These are phyloP conservation scores for Sanderia malayensis DNA, from an alignment of 30 jellyfish, hydroid and myxozoan genomes.

Conservation along the genomic window DNA sequence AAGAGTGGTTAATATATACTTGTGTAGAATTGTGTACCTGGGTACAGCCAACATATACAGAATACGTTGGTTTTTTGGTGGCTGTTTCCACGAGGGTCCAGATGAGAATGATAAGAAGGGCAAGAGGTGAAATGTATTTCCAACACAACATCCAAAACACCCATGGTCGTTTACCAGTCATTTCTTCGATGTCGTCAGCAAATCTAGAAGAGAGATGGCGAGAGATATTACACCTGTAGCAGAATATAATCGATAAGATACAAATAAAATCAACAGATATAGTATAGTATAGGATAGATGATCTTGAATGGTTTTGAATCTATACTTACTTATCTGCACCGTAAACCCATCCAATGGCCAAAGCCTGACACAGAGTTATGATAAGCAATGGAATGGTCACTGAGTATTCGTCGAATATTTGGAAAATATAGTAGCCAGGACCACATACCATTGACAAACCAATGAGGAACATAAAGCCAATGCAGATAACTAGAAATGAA, in stretches of 20 bases:
- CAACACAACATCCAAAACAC: slow-evolving; percentile 89
- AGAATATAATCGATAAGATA: not conserved
- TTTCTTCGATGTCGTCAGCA: slow-evolving; percentile 89
- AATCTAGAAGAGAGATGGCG: slow-evolving; percentile 28
- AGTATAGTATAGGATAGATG: not conserved
- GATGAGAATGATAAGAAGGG: slow-evolving; percentile 58
- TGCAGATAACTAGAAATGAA: slow-evolving; percentile 60
- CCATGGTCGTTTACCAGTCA: slow-evolving; percentile 96
- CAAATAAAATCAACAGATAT: not conserved
- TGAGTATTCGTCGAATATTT: slow-evolving; percentile 76
- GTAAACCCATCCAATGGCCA: slow-evolving; percentile 88
- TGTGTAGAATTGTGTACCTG: slow-evolving; percentile 57
- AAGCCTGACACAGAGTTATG: slow-evolving; percentile 73
- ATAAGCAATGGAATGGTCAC: slow-evolving; percentile 80
- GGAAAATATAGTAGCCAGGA: slow-evolving; percentile 84
- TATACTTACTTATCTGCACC: slow-evolving; percentile 86
- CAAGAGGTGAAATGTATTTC: slow-evolving; percentile 87
- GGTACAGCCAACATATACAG: slow-evolving; percentile 74
- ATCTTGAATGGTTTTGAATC: too few species aligned
- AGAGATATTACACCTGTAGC: not conserved
- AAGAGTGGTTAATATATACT: too few species aligned
- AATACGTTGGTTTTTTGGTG: slow-evolving; percentile 32
- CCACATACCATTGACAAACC: slow-evolving; percentile 81
- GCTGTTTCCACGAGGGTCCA: slow-evolving; percentile 66
- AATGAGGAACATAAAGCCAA: slow-evolving; percentile 65